Base-by-base conservation (phyloP, 1,140 invertebrate genomes). In the Bombus confusus region DNA sequence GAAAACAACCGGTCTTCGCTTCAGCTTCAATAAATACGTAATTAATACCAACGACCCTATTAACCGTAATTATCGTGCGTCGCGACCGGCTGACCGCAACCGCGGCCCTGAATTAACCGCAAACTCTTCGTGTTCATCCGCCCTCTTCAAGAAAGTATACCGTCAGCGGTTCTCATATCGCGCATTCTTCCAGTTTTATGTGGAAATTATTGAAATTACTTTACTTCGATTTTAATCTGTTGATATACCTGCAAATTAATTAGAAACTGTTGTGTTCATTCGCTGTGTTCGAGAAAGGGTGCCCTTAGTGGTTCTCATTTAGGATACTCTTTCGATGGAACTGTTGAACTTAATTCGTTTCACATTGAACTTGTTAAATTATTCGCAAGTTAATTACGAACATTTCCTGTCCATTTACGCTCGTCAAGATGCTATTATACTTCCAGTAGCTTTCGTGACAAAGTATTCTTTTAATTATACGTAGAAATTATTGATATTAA, bases 41-140 rank as follows among this genome's bases (percentile, higher is more conserved):
- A 88, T 87, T 62, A 79, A 79, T 68, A 88, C 71, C 73, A 73
- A 85, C 79, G 77, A 57, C 25, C 78, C 73, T 69, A 85, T 88
- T 88, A 88, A 88, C 69, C n/a, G 41, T 78, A 76, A 84, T 90
- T 90, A 87, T 86, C 37, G 80, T 62, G 72, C 57, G 69, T 31
- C 37, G 69, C 71, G 52, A 72, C 47, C 31, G 59, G 52, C 39
- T 39, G 57, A 52, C 39, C 28, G 64, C 37, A 66, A 76, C 28
- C 72, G 66, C 57, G 47, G 39, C 37, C 71, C 66, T 59, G 74
- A 81, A 85, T 82, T 86, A 82, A 89, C 52, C 76, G 62, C 64
- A 66, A 69, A 37, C 77, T 28, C 83, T 52, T 47, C 3, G 39
- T 57, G n/a, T 69, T n/a, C 72, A 41, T 76, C 47, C 68, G 25